A percentile compares a stretch with the other conserved stretches of the same genome.
These are phyloP conservation scores for Martes flavigula DNA, from an alignment of 2,797 vertebrate species.

Conservation along the genomic window DNA sequence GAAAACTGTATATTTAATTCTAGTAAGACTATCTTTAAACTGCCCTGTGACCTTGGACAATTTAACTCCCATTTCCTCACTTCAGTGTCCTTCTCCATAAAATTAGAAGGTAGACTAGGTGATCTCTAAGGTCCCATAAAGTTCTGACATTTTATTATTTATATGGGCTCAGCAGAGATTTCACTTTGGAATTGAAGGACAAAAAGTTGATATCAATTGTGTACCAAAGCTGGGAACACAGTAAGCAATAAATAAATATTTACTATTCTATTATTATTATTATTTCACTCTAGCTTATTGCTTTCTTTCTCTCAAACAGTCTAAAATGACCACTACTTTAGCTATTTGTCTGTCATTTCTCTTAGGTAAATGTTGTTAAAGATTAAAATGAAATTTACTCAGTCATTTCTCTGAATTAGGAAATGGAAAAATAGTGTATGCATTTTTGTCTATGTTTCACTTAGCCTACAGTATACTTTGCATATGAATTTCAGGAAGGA, in stretches of 20 bases:
- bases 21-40: neutral
- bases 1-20: slow-evolving; percentile 41
- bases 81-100: neutral
- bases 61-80: neutral
- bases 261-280: neutral
- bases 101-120: neutral
- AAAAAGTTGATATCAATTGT: neutral
- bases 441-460: neutral
- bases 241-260: neutral
- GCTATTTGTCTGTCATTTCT: neutral
- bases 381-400: neutral
- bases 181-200: neutral
- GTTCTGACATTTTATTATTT: neutral
- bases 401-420: neutral
- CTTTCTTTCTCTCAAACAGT: slow-evolving; percentile 13
- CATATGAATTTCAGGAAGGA: neutral
- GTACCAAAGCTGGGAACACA: neutral
- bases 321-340: neutral
- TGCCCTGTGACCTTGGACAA: neutral
- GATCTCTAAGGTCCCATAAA: neutral
- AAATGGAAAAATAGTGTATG: neutral
- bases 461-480: neutral
- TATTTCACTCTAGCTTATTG: neutral
- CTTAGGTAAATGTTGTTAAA: neutral
- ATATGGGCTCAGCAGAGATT: neutral